Conservation (phyloP, 1,140 invertebrate species). For the Leptinotarsa undecemlineata region DNA sequence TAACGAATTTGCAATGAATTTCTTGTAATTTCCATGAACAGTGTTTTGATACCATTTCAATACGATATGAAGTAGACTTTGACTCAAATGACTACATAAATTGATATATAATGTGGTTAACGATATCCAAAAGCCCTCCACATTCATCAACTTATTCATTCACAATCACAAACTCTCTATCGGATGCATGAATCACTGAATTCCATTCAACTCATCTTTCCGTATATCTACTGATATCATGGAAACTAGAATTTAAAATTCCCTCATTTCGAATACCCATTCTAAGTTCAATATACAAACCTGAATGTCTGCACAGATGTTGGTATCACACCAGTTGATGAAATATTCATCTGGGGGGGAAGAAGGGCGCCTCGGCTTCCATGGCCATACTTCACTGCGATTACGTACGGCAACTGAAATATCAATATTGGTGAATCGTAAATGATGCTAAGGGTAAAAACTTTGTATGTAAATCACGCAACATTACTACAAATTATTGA, state of each 20-base stretch:
- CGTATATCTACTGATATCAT: neutral
- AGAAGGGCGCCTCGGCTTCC: slow-evolving; percentile 74
- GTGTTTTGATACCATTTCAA: too few relatives aligned
- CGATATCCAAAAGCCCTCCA: too few relatives aligned
- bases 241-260: slow-evolving; percentile 13
- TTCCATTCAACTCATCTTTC: neutral
- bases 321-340: slow-evolving; percentile 75
- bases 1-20: too few relatives aligned
- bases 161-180: neutral
- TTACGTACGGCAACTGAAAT: slow-evolving; percentile 73
- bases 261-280: slow-evolving; percentile 4
- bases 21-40: too few relatives aligned
- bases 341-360: slow-evolving; percentile 79
- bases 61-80: too few relatives aligned
- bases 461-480: neutral
- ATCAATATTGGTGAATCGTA: slow-evolving; percentile 10
- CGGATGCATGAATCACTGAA: neutral
- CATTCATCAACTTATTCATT: too few relatives aligned
- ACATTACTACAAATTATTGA: neutral
- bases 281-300: slow-evolving; percentile 51
- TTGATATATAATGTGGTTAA: too few relatives aligned
- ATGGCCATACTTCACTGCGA: slow-evolving; percentile 79
- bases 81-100: too few relatives aligned
- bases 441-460: neutral
- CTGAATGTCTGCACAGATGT: slow-evolving; percentile 73